Evolutionary conservation across 2,888 invertebrate species (phyloP), one percentile per base, ranked within the genome.

Genomic region (Gymnosoma rotundatum): DNA sequence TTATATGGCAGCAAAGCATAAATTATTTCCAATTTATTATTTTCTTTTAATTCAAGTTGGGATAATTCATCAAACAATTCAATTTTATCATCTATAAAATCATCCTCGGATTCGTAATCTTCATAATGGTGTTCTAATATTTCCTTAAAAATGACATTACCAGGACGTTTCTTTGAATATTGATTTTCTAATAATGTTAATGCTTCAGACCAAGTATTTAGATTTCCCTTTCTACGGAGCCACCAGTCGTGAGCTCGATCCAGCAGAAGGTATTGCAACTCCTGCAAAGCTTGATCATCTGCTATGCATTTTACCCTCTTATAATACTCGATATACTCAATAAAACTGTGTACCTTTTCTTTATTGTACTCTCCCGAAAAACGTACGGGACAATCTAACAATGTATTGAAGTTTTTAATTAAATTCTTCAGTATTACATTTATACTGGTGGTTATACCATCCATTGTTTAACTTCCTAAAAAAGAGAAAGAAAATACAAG

Each of bases 381-480:
- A 36, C 79, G 74, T 12, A 48, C 79, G 10, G 83, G 82, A 60
- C 86, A 86, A 60, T 86, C 86, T 14, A 86, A 64, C 50, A 86
- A 76, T 12, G 86, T 84, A 38, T 82, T 73, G 10, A 72, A 76
- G 25, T 78, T 76, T n/a, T 69, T 73, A 5, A 83, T 67, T 6
- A 80, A 1, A 58, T 80, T 80, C 50, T 73, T 80, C 21, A 83
- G 38, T 54, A 80, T 73, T 45, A 54, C 9, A 45, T 80, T 80
- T 52, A 83, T 73, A 36, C 69, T 83, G 9, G 75, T 66, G 10
- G 63, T 50, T n/a, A 42, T 52, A 10, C 58, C 72, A 25, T 81
- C 78, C 80, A 78, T 83, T 50, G 5, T 54, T 58, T 25, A 2
- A 25, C 18, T 1, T 25, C 0, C 16, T 32, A 12, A 7, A 42